Evolutionary conservation across 2,888 invertebrate genomes (phyloP), one percentile per base, ranked within the genome.

Genomic region (Cynaeus angustus): DNA sequence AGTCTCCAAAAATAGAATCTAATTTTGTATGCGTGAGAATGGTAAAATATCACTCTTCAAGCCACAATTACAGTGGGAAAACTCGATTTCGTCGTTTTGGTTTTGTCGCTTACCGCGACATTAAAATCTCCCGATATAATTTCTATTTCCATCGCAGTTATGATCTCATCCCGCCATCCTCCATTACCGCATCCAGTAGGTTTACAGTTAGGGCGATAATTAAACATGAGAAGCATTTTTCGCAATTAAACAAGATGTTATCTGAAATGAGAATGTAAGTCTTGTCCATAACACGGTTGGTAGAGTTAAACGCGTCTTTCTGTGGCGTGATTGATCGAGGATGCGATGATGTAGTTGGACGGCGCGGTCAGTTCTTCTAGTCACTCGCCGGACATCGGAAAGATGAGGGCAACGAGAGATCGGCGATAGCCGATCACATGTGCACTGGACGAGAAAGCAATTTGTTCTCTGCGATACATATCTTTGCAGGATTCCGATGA

Each of bases 401-500:
- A 64, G 62, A 53, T 52, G 69, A 69, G 64, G 71, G 66, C 70
- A 68, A 61, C 61, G 50, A 7, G 45, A 75, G 76, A 77, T 75
- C 67, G 66, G 41, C 73, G 78, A 77, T 77, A 72, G 68, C 66
- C 52, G 71, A 67, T 71, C 66, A 66, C 75, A 72, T 77, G 77
- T 76, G 76, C 73, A 77, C 68, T 71, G 74, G 72, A 80, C 78
- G 75, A 76, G 77, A 77, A 77, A 77, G 78, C 80, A 80, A 80
- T 80, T 80, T 80, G 79, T 79, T 79, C 77, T 71, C 66, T 50
- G 73, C 69, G 78, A 79, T 79, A 78, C 78, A 73, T 78, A 80
- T 80, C 80, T 80, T 41, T 12, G 62, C 58, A 66, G 61, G 64
- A 70, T 59, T 68, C 52, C 30, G 55, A 68, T 68, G 26, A 30